Base-by-base conservation (phyloP, 1,140 invertebrate genomes). In the Venustaconcha ellipsiformis region DNA sequence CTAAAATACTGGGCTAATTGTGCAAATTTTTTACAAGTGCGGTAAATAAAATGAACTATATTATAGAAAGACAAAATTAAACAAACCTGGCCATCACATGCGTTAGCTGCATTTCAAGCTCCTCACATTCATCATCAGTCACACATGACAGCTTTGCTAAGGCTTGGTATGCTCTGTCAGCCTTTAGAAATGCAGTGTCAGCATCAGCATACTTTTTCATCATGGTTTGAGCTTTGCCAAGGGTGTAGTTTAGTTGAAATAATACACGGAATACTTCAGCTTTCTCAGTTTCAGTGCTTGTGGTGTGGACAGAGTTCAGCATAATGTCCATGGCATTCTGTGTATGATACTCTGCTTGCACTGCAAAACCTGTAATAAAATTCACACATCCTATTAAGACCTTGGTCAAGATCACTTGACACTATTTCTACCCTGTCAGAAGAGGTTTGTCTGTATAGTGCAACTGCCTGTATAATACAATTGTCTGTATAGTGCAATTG, bases 161-260 rank as follows among this genome's bases (percentile, higher is more conserved):
- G 30, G 88, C 84, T 26, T 84, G 72, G 55, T 78, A 78, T 26
- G 87, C 83, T 59, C 80, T 82, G 20, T 88, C 86, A 64, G 87
- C 86, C 76, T 76, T n/a, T n/a, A 62, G 6, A 55, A 88, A 66
- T n/a, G 81, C 78, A 57, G 84, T 77, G 57, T 89, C 88, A 17
- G 88, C 88, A 37, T 87, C 86, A 55, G 80, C 72, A 82, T 86
- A 89, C 72, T 88, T 87, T 59, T 89, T 87, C 73, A 85, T 65
- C 11, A 72, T 70, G 3, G 79, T 86, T 30, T 76, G 59, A 13
- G 88, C 83, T 58, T 80, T 78, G 11, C 87, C 88, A 23, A 88
- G 75, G 13, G 79, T 87, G 72, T 85, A 79, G 70, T 89, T 86
- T 11, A 88, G 82, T 57, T 80, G 79, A 64, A 88, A 84, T 2